Base-by-base conservation (phyloP, 2,888 invertebrate species). In the Philonicus albiceps region DNA sequence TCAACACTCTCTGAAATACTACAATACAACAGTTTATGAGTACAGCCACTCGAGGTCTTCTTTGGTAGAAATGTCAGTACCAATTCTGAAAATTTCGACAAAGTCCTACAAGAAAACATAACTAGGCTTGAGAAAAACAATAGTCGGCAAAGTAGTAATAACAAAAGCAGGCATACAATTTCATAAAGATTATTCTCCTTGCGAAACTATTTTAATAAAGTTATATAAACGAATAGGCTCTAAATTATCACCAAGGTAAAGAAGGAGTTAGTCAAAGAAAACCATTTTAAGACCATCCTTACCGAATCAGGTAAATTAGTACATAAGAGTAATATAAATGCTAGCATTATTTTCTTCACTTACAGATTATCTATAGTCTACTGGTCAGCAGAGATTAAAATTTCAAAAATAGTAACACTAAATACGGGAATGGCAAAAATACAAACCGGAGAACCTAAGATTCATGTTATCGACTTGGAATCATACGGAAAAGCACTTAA, bases 391-490 rank as follows among this genome's bases (percentile, higher is more conserved):
- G 75, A 75, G 30, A 49, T n/a, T n/a, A n/a, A n/a, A n/a, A n/a
- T n/a, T n/a, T n/a, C n/a, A n/a, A n/a, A n/a, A n/a, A n/a, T n/a
- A n/a, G 64, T 85, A 19, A 37, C 87, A 40, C 55, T 88, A 55
- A 75, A 86, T 27, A 75, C 34, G 1, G 86, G 87, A 8, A 73
- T 40, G 19, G 87, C 87, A 55, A 86, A 78, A 84, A 30, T 87
- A 22, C 78, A 86, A 34, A 72, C 49, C 27, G 86, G 75, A 76
- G 72, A 7, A 19, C 31, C 86, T 76, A 64, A 86, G 64, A 88
- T 88, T 4, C 87, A 88, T 40, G 85, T 78, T 13, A 78, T 88
- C 22, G 73, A 73, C 13, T 3, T 73, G 31, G 86, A 88, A 64
- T 19, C 64, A 4, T 64, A 64, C 8, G 64, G 8, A 64, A 64